phyloP scores from a whole-genome alignment of 2,113 vertebrate species.

The Elephas maximus region DNA sequence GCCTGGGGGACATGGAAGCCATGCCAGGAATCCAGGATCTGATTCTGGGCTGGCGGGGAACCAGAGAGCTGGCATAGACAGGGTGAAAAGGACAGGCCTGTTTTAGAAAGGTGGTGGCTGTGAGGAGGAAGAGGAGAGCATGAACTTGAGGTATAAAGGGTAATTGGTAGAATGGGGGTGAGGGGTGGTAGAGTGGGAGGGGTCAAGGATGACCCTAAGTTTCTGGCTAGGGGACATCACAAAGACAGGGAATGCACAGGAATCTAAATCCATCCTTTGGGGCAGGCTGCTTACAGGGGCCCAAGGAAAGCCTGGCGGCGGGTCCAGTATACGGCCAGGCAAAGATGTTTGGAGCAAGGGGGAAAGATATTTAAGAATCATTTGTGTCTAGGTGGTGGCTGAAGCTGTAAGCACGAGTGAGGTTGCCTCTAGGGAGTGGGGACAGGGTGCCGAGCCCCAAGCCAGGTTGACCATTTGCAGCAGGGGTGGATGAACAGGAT shows the following conservation, averaged over 20 bases:
- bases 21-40: neutral
- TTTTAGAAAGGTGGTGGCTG: neutral
- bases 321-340: neutral
- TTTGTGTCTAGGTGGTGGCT: neutral
- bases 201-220: neutral
- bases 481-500: neutral
- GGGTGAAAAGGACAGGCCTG: neutral
- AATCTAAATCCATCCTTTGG: neutral
- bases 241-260: neutral
- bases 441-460: neutral
- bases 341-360: neutral
- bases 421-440: neutral
- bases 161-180: neutral
- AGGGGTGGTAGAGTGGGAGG: neutral
- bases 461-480: neutral
- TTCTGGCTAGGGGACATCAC: neutral
- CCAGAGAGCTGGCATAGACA: neutral
- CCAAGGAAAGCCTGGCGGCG: neutral
- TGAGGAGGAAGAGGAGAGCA: neutral
- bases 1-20: neutral
- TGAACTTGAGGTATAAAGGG: neutral
- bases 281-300: neutral
- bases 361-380: neutral
- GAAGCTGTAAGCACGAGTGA: neutral
- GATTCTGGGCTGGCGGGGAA: neutral